phyloP scores from a whole-genome alignment of 1,140 invertebrate genomes.

The Acromyrmex charruanus region DNA sequence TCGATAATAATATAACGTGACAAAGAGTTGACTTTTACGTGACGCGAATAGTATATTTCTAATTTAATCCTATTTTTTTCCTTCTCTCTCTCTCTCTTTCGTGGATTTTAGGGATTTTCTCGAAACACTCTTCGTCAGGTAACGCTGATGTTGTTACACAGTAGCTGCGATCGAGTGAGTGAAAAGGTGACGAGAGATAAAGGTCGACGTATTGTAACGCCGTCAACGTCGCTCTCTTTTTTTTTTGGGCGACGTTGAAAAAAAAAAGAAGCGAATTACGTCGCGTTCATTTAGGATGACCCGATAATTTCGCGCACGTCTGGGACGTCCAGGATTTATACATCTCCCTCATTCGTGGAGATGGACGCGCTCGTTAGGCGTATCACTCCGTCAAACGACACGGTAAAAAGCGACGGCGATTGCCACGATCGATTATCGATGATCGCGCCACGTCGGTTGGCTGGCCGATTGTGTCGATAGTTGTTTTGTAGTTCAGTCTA shows the following conservation, averaged over 20 bases:
- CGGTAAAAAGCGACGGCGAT: conserved; percentile 52
- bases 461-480: background rate
- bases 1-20: conserved; percentile 43
- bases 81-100: background rate
- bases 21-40: conserved; percentile 30
- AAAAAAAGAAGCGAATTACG: conserved; percentile 42
- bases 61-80: background rate
- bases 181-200: conserved; percentile 59
- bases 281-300: conserved; percentile 47
- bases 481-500: conserved; percentile 44
- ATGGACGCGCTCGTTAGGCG: conserved; percentile 49
- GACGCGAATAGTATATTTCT: conserved; percentile 39
- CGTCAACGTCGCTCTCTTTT: conserved; percentile 40
- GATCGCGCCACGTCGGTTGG: background rate
- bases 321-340: conserved; percentile 48
- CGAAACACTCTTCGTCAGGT: conserved; percentile 39
- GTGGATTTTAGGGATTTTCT: conserved; percentile 35
- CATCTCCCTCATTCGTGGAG: conserved; percentile 17
- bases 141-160: conserved; percentile 53
- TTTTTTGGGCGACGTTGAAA: conserved; percentile 17
- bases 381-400: conserved; percentile 52
- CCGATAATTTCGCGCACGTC: conserved; percentile 50
- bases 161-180: conserved; percentile 54
- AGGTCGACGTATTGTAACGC: conserved; percentile 51
- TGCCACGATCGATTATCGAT: conserved; percentile 52